Percentiles rank a stretch among this genome's conserved stretches.
phyloP scores from a whole-genome alignment of 2,888 invertebrate species.

The Galerucella nymphaeae region DNA sequence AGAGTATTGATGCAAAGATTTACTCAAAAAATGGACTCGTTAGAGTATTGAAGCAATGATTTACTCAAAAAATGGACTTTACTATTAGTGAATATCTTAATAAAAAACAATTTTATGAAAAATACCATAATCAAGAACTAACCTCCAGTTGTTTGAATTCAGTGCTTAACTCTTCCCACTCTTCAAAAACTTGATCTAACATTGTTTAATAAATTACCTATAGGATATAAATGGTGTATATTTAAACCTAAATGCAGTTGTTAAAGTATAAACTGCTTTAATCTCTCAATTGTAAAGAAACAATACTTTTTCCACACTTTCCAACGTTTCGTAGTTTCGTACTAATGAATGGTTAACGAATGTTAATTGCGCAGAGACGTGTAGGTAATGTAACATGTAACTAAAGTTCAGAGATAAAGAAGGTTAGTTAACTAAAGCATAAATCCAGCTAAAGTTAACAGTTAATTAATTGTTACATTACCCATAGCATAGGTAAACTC shows the following conservation, averaged over 20 bases:
- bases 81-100: background rate
- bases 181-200: constrained; percentile 63
- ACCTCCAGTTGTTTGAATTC: constrained; percentile 89
- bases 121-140: constrained; percentile 52
- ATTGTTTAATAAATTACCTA: constrained; percentile 41
- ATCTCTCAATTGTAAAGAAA: too few relatives aligned
- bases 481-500: too few relatives aligned
- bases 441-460: too few relatives aligned
- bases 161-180: constrained; percentile 82
- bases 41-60: background rate
- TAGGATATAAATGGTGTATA: background rate
- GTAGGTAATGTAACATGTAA: too few relatives aligned
- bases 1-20: background rate
- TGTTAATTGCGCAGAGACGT: too few relatives aligned
- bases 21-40: background rate
- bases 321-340: too few relatives aligned
- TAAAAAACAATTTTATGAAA: background rate
- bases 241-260: background rate
- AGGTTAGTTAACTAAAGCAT: too few relatives aligned
- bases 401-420: too few relatives aligned
- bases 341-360: too few relatives aligned
- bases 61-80: background rate
- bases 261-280: background rate
- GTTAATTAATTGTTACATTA: too few relatives aligned
- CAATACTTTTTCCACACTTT: too few relatives aligned